These are phyloP conservation scores for Tipula vernalis DNA, from an alignment of 2,888 invertebrate species.

Conservation along the genomic window DNA sequence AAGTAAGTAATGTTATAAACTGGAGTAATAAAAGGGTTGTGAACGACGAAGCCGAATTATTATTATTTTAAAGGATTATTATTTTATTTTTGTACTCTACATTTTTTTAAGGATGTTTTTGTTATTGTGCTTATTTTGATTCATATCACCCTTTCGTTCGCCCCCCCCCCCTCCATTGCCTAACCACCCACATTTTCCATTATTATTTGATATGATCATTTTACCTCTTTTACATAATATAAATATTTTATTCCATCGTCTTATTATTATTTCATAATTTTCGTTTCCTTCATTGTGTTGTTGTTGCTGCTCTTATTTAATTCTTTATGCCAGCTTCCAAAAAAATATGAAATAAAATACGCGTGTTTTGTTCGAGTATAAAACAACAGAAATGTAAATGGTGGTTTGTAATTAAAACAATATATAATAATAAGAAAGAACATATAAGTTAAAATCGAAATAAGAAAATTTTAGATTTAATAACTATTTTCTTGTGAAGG, in stretches of 20 bases:
- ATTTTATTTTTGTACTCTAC: not conserved
- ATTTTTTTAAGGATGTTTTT: not conserved
- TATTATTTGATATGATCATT: conserved; percentile 4
- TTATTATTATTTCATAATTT: not conserved
- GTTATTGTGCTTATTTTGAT: not conserved
- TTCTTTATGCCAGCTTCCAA: not conserved
- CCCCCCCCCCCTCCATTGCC: not conserved
- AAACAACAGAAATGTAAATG: not conserved
- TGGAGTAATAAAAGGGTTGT: not conserved
- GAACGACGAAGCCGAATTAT: not conserved
- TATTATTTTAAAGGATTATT: conserved; percentile 4
- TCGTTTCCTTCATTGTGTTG: too few relatives aligned
- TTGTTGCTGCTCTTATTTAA: not conserved
- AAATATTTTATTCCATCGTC: not conserved
- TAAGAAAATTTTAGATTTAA: not conserved
- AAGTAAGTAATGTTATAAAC: not conserved
- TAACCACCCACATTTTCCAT: not conserved
- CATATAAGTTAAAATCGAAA: not conserved
- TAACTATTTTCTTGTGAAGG: not conserved
- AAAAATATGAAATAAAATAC: not conserved
- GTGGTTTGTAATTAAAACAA: conserved; percentile 4
- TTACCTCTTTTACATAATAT: not conserved
- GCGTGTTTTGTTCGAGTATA: not conserved
- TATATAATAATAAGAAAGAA: not conserved
- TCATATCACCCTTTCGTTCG: not conserved